phyloP scores from a whole-genome alignment of 2,113 vertebrate species.

The Oncorhynchus nerka region DNA sequence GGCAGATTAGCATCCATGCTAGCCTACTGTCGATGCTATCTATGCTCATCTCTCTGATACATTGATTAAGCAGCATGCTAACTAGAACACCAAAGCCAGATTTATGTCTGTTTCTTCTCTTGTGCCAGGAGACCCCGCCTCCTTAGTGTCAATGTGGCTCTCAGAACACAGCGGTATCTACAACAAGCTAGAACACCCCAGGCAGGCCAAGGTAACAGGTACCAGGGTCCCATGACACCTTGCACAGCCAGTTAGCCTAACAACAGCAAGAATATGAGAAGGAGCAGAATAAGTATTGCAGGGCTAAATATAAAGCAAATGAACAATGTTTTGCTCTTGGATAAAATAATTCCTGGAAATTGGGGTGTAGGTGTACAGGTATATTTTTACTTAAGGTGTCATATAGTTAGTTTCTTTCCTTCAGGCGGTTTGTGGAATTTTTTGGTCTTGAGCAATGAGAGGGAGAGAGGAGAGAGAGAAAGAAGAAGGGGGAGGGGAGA shows the following conservation, averaged over 20 bases:
- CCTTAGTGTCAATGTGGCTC: no score
- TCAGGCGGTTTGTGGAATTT: conserved; percentile 11
- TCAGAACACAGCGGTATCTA: no score
- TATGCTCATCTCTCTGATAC: background rate
- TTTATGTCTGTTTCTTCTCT: background rate
- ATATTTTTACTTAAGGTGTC: conserved; percentile 38
- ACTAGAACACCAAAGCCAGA: background rate
- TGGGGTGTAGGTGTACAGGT: conserved; percentile 9
- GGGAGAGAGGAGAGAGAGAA: background rate
- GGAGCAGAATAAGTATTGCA: conserved; percentile 7
- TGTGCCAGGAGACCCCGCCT: background rate
- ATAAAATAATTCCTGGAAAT: conserved; percentile 51
- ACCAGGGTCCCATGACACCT: background rate
- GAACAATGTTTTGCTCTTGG: conserved; percentile 27
- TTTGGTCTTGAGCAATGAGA: conserved; percentile 41
- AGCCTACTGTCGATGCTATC: background rate
- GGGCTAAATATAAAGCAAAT: conserved; percentile 25
- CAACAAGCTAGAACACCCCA: no score
- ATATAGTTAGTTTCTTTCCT: conserved; percentile 44
- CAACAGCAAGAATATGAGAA: conserved; percentile 15
- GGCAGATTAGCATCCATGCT: background rate
- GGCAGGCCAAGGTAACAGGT: background rate
- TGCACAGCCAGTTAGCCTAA: conserved; percentile 1
- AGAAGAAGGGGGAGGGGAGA: background rate
- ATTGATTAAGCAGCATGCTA: background rate